Evolutionary conservation across 2,888 invertebrate species (phyloP).

Genomic region (Oscheius onirici): DNA sequence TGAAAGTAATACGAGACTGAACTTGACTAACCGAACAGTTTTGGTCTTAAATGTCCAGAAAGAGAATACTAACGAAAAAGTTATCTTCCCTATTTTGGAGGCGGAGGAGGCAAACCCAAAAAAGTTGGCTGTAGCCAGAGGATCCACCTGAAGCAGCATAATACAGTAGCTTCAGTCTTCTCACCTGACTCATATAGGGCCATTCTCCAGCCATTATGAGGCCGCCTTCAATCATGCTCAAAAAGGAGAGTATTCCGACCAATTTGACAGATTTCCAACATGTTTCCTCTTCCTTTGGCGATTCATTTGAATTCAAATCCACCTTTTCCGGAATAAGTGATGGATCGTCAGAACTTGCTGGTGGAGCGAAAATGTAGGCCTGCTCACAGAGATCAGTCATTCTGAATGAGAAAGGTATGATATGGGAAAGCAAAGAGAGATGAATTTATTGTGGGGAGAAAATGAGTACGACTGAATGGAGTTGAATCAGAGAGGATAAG

Average conservation of each 20-base stretch:
- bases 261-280: constrained; percentile 38
- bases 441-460: too few species aligned
- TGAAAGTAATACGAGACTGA: not conserved
- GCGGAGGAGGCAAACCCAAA: constrained; percentile 53
- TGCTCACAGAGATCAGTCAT: too few species aligned
- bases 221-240: constrained; percentile 51
- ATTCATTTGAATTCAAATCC: too few species aligned
- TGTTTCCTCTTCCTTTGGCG: constrained; percentile 20
- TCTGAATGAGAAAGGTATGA: too few species aligned
- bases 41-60: constrained; percentile 48
- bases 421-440: too few species aligned
- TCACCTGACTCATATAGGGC: constrained; percentile 52
- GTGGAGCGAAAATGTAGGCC: too few species aligned
- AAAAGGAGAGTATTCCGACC: constrained; percentile 45
- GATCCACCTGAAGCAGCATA: constrained; percentile 57
- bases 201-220: constrained; percentile 50
- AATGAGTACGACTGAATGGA: too few species aligned
- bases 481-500: too few species aligned
- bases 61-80: constrained; percentile 52
- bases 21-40: constrained; percentile 37
- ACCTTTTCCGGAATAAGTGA: too few species aligned
- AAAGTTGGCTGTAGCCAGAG: constrained; percentile 45
- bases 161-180: not conserved
- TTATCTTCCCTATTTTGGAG: constrained; percentile 46
- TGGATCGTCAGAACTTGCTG: too few species aligned